Evolutionary conservation across 2,797 vertebrate species (phyloP), one percentile per base, ranked within the genome.

Genomic region (Brachyrhaphis roseni): DNA sequence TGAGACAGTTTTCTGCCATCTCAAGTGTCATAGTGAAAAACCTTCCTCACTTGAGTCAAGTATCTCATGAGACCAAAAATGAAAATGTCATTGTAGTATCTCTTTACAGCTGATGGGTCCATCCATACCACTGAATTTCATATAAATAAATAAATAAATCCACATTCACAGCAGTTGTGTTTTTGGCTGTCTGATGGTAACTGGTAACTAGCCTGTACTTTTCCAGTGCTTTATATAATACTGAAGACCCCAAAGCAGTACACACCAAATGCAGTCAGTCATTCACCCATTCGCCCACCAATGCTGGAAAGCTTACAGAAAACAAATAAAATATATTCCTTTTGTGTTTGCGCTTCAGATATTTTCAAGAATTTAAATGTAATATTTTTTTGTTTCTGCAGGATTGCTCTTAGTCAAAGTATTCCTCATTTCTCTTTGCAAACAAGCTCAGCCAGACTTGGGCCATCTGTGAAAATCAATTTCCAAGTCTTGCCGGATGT

Each of bases 81-180:
- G 89, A 88, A 92, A 90, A 92, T 92, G 90, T 90, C 89, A 90
- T 51, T 20, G 82, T 74, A 77, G 83, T 78, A 81, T 88, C 89
- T 72, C 83, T 83, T 90, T 82, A 88, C 84, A 77, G 84, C 78
- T 90, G 92, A 91, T 85, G 84, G 87, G 78, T 87, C 89, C 80
- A 72, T 90, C 88, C 74, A 57, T 45, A 77, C 76, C 85, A 82
- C 81, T 83, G 82, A 81, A 84, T 89, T 91, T 86, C 76, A 86
- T 34, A 55, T 47, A 13, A 16, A 15, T 31, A 66, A 82, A 46
- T 43, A 0, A 43, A 11, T 11, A 83, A 76, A 77, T 43, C 76
- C 85, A 74, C 41, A 6, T 75, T 79, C 75, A 74, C 76, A 74
- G 8, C 88, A 57, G 78, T 74, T 55, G 83, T 86, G 80, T 76